phyloP scores from a whole-genome alignment of 2,888 invertebrate species.

The Zhuqinia jingwanae region DNA sequence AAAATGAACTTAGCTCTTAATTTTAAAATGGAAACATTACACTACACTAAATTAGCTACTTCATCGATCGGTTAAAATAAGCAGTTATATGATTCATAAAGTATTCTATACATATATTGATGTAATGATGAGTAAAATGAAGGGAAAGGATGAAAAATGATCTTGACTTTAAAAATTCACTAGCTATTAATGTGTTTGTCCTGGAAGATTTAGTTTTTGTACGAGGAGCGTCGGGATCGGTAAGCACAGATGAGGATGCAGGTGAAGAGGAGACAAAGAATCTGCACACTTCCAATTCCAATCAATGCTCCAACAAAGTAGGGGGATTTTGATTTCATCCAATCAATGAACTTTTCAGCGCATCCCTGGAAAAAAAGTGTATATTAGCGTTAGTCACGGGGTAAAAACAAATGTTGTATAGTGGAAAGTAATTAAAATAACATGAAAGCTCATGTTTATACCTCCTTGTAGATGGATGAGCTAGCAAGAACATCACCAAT shows the following conservation, averaged over 20 bases:
- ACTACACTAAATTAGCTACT: background rate
- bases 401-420: constrained; percentile 7
- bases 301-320: constrained; percentile 77
- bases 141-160: background rate
- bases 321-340: constrained; percentile 71
- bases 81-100: background rate
- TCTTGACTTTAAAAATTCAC: constrained; percentile 29
- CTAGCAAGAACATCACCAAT: constrained; percentile 71
- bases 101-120: background rate
- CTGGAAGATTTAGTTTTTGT: constrained; percentile 67
- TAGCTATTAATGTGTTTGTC: background rate
- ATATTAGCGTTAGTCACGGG: background rate
- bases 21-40: too few species aligned
- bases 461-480: constrained; percentile 75
- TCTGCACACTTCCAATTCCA: constrained; percentile 75
- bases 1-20: background rate
- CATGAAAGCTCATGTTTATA: constrained; percentile 41
- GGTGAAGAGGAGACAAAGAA: constrained; percentile 77
- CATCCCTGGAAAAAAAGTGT: constrained; percentile 74
- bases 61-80: background rate
- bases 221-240: constrained; percentile 72
- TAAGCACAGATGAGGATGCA: constrained; percentile 78
- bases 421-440: background rate
- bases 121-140: background rate
- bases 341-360: constrained; percentile 76